Base-by-base conservation (phyloP, 2,888 invertebrate species). In the Melanophora roralis region DNA sequence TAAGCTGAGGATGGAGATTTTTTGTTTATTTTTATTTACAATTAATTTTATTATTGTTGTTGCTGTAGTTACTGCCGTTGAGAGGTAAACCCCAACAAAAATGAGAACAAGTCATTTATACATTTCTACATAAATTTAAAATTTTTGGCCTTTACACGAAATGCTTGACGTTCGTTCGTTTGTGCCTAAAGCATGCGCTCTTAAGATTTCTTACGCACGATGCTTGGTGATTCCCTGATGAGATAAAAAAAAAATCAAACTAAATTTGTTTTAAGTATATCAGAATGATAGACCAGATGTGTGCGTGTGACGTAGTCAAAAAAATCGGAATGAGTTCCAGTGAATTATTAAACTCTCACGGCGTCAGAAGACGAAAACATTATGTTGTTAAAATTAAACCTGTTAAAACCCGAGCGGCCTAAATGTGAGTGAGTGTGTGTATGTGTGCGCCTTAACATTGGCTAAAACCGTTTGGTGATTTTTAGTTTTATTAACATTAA, bases 81-180 rank as follows among this genome's bases (percentile, higher is more conserved):
- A 73, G 80, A 82, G 82, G 82, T 82, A 80, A 83, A 82, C 78
- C 82, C 83, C 83, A 78, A 59, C 59, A 71, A 55, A 77, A 51
- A 55, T 71, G 76, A 77, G 69, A 23, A 64, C 40, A 38, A 53
- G 49, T 40, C 27, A 27, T 27, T 4, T n/a, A n/a, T n/a, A n/a
- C n/a, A n/a, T n/a, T n/a, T n/a, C n/a, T n/a, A n/a, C n/a, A 38
- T 43, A 36, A 21, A 12, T 57, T 21, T 21, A 2, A 57, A 65
- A 60, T 51, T 16, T 65, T 64, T 67, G 45, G 51, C 67, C 55
- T 68, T 77, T 64, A 53, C 69, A 57, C 32, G 27, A 47, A 59
- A 5, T 27, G 40, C 43, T 64, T 27, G 23, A 40, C 55, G 64
- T 49, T 64, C 21, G 53, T 45, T 57, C 45, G 47, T 72, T 68